Base-by-base conservation (phyloP, 2,888 invertebrate species). In the Watsonalla cultraria region DNA sequence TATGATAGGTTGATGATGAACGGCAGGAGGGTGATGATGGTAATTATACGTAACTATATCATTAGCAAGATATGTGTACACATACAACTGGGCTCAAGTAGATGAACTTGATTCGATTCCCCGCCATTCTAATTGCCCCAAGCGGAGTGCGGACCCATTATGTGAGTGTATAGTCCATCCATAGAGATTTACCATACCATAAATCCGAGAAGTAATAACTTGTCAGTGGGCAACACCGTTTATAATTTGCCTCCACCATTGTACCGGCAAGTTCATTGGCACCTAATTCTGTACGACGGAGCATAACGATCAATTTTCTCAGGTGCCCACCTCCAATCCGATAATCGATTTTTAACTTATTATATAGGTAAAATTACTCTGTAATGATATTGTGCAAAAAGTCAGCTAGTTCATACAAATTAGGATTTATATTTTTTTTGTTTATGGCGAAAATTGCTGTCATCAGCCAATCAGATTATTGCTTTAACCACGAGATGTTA, bases 251-350 rank as follows among this genome's bases (percentile, higher is more conserved):
- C 66, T 54, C 65, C 64, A 65, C 61, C 59, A 62, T 71, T 67
- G 64, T 62, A 63, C 54, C 53, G 58, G 15, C 51, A 74, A 78
- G 84, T 82, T 84, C 85, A 77, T 79, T 82, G 84, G 66, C 80
- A 72, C 70, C 69, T 66, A 64, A 70, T 79, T 79, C 72, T 71
- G 70, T 71, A 70, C 66, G 65, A 62, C 59, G 59, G 60, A 56
- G 56, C 15, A 63, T 76, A 74, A 78, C 78, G 76, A 76, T 74
- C 78, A 81, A 80, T 83, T 82, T 76, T 73, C 68, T 76, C 70
- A 73, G 76, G 68, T 66, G 5, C 42, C 24, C 24, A 24, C 24
- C 42, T 42, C 42, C 11, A 11, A 42, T 42, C 61, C 59, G 54
- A 58, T 73, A 72, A 78, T 78, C 68, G 72, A 72, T 73, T 63